These are phyloP conservation scores for Styela clava DNA, from an alignment of 23 tunicate species.

Conservation along the genomic window DNA sequence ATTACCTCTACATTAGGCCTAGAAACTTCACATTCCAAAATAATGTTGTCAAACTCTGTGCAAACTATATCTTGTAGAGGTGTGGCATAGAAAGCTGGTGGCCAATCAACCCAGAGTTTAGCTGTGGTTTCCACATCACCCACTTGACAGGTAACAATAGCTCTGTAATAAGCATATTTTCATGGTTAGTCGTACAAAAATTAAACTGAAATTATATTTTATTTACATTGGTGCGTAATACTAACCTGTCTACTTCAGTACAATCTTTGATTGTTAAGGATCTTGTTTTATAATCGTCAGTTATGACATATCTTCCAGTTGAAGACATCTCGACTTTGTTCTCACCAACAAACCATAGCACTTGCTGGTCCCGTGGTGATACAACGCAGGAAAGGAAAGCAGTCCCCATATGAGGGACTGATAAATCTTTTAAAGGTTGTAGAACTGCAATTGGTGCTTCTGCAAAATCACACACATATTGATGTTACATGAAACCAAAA, in stretches of 20 bases:
- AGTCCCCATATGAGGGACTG: constrained; percentile 7
- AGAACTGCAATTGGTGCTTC: constrained; percentile 15
- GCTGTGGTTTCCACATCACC: constrained; percentile 49
- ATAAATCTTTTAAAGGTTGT: background rate
- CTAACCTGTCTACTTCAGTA: constrained; percentile 23
- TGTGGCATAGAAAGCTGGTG: constrained; percentile 79
- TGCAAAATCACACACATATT: background rate
- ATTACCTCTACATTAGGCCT: constrained; percentile 79
- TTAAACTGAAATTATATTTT: no score
- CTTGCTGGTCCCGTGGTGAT: constrained; percentile 18
- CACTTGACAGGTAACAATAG: background rate
- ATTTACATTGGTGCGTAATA: no score
- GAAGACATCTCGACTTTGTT: background rate
- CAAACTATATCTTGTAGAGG: constrained; percentile 44
- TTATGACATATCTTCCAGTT: constrained; percentile 9
- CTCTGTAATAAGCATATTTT: background rate
- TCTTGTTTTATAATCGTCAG: constrained; percentile 21
- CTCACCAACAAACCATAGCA: constrained; percentile 22
- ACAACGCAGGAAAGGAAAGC: constrained; percentile 25
- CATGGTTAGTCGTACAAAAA: no score
- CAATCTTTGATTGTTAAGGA: constrained; percentile 33
- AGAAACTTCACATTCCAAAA: constrained; percentile 76
- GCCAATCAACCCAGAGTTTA: constrained; percentile 56
- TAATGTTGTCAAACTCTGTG: constrained; percentile 64
- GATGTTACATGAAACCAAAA: background rate